phyloP scores from a whole-genome alignment of 1,140 invertebrate species.

The Diachasma alloeum region DNA sequence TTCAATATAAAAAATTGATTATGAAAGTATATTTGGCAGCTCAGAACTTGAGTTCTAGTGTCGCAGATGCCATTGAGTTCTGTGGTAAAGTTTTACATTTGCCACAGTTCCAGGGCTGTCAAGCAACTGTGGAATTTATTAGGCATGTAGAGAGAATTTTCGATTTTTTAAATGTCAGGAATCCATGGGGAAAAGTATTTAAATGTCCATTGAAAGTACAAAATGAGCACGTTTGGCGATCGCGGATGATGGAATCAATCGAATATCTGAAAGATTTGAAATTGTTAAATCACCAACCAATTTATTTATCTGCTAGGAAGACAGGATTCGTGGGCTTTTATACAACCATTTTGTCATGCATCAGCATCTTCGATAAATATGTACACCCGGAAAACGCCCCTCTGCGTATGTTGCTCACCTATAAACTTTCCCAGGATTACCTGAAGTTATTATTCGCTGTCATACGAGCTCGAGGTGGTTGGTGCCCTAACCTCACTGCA shows the following conservation, averaged over 20 bases:
- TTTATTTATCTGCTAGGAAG: slow-evolving; percentile 25
- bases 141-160: slow-evolving; percentile 30
- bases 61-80: slow-evolving; percentile 34
- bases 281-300: background rate
- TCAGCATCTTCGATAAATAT: slow-evolving; percentile 33
- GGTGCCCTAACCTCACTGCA: slow-evolving; percentile 37
- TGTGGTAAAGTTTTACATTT: background rate
- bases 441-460: slow-evolving; percentile 39
- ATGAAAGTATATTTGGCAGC: slow-evolving; percentile 32
- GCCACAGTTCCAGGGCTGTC: background rate
- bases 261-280: background rate
- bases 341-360: slow-evolving; percentile 18
- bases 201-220: slow-evolving; percentile 18
- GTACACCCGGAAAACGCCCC: no score
- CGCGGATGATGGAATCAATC: background rate
- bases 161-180: slow-evolving; percentile 38
- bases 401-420: no score
- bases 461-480: slow-evolving; percentile 33
- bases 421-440: slow-evolving; percentile 39
- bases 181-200: slow-evolving; percentile 26
- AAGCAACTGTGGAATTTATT: slow-evolving; percentile 27
- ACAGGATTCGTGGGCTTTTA: slow-evolving; percentile 34
- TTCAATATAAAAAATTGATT: slow-evolving; percentile 15
- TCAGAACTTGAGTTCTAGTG: slow-evolving; percentile 36
- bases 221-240: slow-evolving; percentile 29